phyloP scores from a whole-genome alignment of 2,797 vertebrate genomes.

The Tokudaia muenninki region DNA sequence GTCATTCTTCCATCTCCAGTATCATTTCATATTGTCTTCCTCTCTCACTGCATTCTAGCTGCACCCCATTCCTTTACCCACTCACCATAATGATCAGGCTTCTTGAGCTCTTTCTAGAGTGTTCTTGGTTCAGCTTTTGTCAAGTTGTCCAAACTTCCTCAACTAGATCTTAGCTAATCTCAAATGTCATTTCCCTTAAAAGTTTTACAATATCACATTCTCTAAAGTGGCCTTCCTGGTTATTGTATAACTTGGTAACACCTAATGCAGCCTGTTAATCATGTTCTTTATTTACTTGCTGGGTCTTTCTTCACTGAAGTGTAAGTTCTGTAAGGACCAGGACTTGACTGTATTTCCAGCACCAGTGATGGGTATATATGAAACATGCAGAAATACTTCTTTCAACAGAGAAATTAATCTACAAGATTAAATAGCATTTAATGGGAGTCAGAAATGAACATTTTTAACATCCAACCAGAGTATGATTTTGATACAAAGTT shows the following conservation, averaged over 20 bases:
- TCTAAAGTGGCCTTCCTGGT: not conserved
- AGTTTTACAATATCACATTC: not conserved
- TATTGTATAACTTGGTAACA: not conserved
- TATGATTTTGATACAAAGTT: not conserved
- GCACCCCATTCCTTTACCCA: not conserved
- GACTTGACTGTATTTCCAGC: not conserved
- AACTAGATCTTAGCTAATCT: not conserved
- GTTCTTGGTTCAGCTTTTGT: not conserved
- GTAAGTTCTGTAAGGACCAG: not conserved
- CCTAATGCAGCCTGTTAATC: not conserved
- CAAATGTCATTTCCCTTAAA: not conserved
- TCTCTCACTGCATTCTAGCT: not conserved
- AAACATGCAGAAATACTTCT: slow-evolving; percentile 25
- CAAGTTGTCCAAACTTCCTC: not conserved
- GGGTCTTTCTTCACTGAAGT: not conserved
- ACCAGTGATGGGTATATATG: not conserved
- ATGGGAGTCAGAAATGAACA: not conserved
- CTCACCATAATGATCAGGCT: not conserved
- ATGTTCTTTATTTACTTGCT: not conserved
- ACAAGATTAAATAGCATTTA: slow-evolving; percentile 41
- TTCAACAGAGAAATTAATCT: slow-evolving; percentile 18
- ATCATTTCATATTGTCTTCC: not conserved
- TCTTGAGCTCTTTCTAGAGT: not conserved
- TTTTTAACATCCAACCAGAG: slow-evolving; percentile 17
- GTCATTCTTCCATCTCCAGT: not conserved